phyloP scores from a whole-genome alignment of 2,113 vertebrate species.

The Poeciliopsis occidentalis region DNA sequence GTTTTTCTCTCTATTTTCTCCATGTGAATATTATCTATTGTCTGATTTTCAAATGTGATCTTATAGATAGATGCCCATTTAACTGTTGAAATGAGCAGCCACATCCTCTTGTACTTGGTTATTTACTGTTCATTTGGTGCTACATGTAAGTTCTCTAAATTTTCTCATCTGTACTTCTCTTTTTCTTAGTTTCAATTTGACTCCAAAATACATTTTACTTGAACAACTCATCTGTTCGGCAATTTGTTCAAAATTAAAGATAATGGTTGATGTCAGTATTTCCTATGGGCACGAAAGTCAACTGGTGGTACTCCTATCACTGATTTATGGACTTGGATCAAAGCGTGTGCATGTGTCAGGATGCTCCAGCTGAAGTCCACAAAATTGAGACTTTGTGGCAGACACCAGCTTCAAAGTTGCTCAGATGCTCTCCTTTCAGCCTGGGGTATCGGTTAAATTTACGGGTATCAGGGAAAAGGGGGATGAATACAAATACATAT shows the following conservation, averaged over 20 bases:
- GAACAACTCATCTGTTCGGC: neutral
- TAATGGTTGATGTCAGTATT: neutral
- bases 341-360: neutral
- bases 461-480: neutral
- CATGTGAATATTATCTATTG: no score
- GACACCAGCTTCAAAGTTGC: neutral
- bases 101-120: neutral
- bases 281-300: neutral
- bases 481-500: neutral
- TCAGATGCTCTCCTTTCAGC: neutral
- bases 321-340: no score
- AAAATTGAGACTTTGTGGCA: neutral
- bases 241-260: neutral
- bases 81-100: neutral
- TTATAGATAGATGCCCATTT: no score
- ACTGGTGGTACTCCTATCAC: neutral
- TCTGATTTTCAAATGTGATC: no score
- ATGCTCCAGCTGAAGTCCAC: neutral
- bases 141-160: neutral
- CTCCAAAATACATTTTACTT: neutral
- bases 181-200: neutral
- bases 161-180: neutral
- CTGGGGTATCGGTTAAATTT: neutral
- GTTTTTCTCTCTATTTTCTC: no score
- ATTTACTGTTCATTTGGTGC: no score